Percentiles rank a stretch among this genome's conserved stretches.
These are phyloP conservation scores for Thalassoma bifasciatum DNA, from an alignment of 2,113 vertebrate genomes.

Conservation along the genomic window DNA sequence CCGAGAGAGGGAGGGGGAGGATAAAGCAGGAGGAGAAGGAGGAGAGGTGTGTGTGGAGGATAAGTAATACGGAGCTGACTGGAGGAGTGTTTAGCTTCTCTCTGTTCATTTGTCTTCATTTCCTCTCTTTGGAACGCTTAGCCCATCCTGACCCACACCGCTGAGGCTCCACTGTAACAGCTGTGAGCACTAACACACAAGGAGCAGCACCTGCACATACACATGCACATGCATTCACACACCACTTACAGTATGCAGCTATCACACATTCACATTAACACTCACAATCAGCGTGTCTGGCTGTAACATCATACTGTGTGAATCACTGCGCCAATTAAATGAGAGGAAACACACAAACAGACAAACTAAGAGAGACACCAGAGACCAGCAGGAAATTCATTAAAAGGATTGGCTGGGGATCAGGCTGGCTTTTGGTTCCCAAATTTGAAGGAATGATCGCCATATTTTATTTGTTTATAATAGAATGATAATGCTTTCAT, in stretches of 20 bases:
- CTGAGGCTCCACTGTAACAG: slow-evolving; percentile 47
- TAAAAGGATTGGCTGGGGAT: slow-evolving; percentile 24
- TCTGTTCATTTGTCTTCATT: slow-evolving; percentile 81
- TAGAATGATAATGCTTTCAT: slow-evolving; percentile 32
- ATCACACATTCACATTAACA: slow-evolving; percentile 19
- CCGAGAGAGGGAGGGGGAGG: slow-evolving; percentile 23
- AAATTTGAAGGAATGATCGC: slow-evolving; percentile 23
- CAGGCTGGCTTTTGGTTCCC: slow-evolving; percentile 6
- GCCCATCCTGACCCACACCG: slow-evolving; percentile 65
- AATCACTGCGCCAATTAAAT: slow-evolving; percentile 24
- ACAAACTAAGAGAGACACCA: slow-evolving; percentile 10
- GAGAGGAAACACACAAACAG: slow-evolving; percentile 22
- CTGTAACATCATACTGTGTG: slow-evolving; percentile 20
- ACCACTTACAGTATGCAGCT: slow-evolving; percentile 38
- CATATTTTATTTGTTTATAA: slow-evolving; percentile 4
- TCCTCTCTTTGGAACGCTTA: slow-evolving; percentile 64
- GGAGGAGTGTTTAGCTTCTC: slow-evolving; percentile 68
- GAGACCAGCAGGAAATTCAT: slow-evolving; percentile 15
- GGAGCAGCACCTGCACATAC: slow-evolving; percentile 15
- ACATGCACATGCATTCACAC: background rate
- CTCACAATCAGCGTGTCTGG: slow-evolving; percentile 43
- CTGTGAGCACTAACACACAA: slow-evolving; percentile 45
- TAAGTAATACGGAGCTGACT: slow-evolving; percentile 73
- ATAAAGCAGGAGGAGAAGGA: slow-evolving; percentile 1
- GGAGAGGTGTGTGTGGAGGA: slow-evolving; percentile 1